Percentiles rank a stretch among this genome's conserved stretches.
phyloP scores from a whole-genome alignment of 2,113 vertebrate species.

The Prolemur simus region DNA sequence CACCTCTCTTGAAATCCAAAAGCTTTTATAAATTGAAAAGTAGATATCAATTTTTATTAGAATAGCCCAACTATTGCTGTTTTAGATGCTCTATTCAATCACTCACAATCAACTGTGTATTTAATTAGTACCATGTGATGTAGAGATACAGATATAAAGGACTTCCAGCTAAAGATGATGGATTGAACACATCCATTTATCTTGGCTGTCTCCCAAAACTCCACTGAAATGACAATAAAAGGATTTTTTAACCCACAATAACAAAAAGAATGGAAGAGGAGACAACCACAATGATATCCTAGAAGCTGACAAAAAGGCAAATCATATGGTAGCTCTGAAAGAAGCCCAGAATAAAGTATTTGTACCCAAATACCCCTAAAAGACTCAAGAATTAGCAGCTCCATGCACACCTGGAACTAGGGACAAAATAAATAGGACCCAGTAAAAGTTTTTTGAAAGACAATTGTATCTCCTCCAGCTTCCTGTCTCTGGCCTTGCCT shows the following conservation, averaged over 20 bases:
- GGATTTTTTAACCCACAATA: constrained; percentile 21
- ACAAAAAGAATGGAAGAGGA: constrained; percentile 44
- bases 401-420: neutral
- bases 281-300: constrained; percentile 23
- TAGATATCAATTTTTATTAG: constrained; percentile 42
- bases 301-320: constrained; percentile 34
- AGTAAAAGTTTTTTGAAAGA: neutral
- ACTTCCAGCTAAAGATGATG: constrained; percentile 66
- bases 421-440: constrained; percentile 20
- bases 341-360: constrained; percentile 35
- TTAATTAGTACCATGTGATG: constrained; percentile 58
- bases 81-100: constrained; percentile 46
- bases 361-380: neutral
- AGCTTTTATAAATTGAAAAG: constrained; percentile 9
- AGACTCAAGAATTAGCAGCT: neutral
- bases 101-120: constrained; percentile 35
- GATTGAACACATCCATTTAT: constrained; percentile 55
- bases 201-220: constrained; percentile 52
- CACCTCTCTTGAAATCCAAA: constrained; percentile 27
- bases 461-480: neutral
- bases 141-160: constrained; percentile 45
- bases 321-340: constrained; percentile 5
- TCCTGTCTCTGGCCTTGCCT: neutral
- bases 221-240: constrained; percentile 49
- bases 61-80: neutral